Conservation (phyloP, 2,113 vertebrate species). For the Regulus satrapa region DNA sequence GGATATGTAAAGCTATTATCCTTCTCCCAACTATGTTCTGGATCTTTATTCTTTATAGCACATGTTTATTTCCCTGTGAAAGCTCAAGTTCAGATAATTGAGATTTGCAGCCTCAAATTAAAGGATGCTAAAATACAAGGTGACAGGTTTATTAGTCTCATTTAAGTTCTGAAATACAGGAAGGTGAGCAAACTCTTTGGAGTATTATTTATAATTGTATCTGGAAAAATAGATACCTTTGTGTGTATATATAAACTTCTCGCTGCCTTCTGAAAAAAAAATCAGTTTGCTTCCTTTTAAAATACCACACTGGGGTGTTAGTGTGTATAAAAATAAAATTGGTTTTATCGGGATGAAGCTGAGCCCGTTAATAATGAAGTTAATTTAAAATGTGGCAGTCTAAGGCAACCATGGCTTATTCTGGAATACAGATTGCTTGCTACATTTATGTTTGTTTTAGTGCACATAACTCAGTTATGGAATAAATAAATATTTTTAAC, state of each 20-base stretch:
- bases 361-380: background rate
- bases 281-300: background rate
- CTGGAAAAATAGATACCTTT: background rate
- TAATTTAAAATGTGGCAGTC: background rate
- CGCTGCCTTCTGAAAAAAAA: background rate
- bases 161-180: slow-evolving; percentile 17
- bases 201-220: background rate
- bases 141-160: background rate
- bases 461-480: background rate
- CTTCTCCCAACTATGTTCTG: background rate
- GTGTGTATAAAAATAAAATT: background rate
- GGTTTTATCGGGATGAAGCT: background rate
- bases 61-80: background rate
- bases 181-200: background rate
- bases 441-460: background rate
- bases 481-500: slow-evolving; percentile 37
- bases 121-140: background rate
- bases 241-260: background rate
- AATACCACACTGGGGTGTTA: background rate
- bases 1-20: background rate
- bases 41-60: background rate
- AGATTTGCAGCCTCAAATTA: slow-evolving; percentile 7
- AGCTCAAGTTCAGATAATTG: background rate
- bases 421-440: background rate
- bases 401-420: background rate